Base-by-base conservation (phyloP, 2,888 invertebrate genomes). In the Calliphora vomitoria region DNA sequence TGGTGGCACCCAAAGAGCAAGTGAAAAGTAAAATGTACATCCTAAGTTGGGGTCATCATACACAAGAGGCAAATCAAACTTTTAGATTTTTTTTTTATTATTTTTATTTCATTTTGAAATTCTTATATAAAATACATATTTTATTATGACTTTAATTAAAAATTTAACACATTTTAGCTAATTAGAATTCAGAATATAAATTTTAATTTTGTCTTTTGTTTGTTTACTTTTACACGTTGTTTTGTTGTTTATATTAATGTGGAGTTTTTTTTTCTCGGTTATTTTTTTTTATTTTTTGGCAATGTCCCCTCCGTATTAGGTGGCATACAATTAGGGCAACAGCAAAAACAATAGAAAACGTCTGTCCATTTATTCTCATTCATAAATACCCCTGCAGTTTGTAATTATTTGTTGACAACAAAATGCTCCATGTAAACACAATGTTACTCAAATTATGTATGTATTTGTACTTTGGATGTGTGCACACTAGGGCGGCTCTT, bases 381-480 rank as follows among this genome's bases (percentile, higher is more conserved):
- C 75, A 74, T 75, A 71, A 87, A 87, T 87, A 75, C 78, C 81
- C 68, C 84, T 84, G 81, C 78, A 84, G 81, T 74, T 87, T 72
- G 81, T 82, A 84, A 87, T 84, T 87, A 87, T 87, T 84, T 84
- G 87, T 82, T 81, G 84, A 87, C 87, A 87, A 84, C 84, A 82
- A 86, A 86, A 86, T 83, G 44, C 68, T 74, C 68, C 84, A 74
- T 78, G 64, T 81, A 85, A 85, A 80, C 60, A 85, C 84, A 74
- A 74, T 85, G 66, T 80, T 60, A 71, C 20, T 71, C 35, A 53
- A 62, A 82, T 74, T 66, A 11, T 20, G 44, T 66, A 15, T 66
- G 18, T 38, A 38, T 60, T 58, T 31, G 47, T 44, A 15, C 8
- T 75, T n/a, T 79, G 0, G 18, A 11, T 62, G 3, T 62, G 4